Evolutionary conservation across 1,140 invertebrate species (phyloP), one percentile per base, ranked within the genome.

Genomic region (Microplitis demolitor): DNA sequence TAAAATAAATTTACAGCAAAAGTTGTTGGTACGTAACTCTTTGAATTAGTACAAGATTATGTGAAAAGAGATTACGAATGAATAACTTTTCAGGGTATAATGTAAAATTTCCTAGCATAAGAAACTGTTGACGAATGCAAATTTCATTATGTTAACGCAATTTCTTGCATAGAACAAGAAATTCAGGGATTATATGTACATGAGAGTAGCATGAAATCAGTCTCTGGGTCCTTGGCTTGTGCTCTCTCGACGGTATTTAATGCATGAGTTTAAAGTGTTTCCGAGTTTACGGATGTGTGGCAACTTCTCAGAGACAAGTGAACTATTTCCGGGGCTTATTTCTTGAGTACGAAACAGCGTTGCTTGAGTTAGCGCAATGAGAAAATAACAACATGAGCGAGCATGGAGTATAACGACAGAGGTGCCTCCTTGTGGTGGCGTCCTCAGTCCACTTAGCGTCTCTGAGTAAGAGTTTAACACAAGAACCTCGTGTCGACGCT

Each of bases 271-370:
- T 72, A 72, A 72, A 72, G 70, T 66, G 70, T 75, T 75, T 72
- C 72, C 61, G 71, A 75, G 70, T 72, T 72, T 75, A 51, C 66
- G 70, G 66, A 75, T 72, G 70, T 62, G 31, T 69, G 61, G 66
- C 66, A 72, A 75, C 66, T 75, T 72, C 66, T 24, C 56, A 54
- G 53, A 35, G 53, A 72, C 66, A 60, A 72, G 70, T 69, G 66
- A 71, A 64, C 58, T 24, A 34, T 75, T 69, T 39, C 67, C 68
- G 64, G 56, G 39, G 74, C 37, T 75, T 72, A 75, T 75, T 75
- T 72, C 61, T 72, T 66, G 4, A 45, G 53, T 66, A 66, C 62
- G 14, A 64, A 16, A 39, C 34, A 56, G 60, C 16, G 51, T 24
- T 63, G 6, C 34, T n/a, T 39, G 37, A 69, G 54, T 13, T 66